Percentiles rank a stretch among this genome's conserved stretches.
phyloP scores from a whole-genome alignment of 2,113 vertebrate species.

The Campylorhamphus procurvoides region DNA sequence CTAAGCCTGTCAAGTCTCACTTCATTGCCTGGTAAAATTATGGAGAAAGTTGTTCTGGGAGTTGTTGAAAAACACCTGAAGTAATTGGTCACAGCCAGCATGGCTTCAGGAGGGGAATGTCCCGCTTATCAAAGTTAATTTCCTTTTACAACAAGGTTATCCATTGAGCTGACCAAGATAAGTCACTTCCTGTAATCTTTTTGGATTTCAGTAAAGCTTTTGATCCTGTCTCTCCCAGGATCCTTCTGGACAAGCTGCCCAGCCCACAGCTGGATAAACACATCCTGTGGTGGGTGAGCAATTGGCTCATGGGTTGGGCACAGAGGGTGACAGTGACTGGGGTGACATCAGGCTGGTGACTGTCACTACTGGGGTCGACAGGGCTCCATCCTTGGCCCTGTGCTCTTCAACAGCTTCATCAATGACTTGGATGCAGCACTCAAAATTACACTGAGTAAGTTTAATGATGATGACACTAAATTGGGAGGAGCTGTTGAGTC shows the following conservation, averaged over 20 bases:
- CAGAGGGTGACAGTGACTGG: not conserved
- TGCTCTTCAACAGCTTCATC: not conserved
- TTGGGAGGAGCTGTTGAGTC: not conserved
- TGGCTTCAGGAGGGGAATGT: not conserved
- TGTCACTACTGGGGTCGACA: not conserved
- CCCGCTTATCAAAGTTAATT: not conserved
- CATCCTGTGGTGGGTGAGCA: fast-evolving
- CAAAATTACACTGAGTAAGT: not conserved
- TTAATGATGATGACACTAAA: not conserved
- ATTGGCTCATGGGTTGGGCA: fast-evolving
- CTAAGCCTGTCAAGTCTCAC: not conserved
- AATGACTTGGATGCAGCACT: not conserved
- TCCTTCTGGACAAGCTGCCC: not conserved
- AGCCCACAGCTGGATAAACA: not conserved
- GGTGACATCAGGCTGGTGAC: not conserved
- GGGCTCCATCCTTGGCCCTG: fast-evolving
- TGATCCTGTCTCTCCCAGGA: not conserved
- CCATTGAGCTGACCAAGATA: not conserved
- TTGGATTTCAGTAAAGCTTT: not conserved
- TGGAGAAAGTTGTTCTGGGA: not conserved
- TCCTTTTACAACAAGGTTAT: not conserved
- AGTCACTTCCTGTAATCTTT: not conserved
- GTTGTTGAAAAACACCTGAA: not conserved
- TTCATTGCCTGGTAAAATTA: not conserved
- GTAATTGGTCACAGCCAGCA: not conserved